Percentiles rank a stretch among this genome's conserved stretches.
Evolutionary conservation across 1,140 invertebrate genomes (phyloP).

Genomic region (Atopsyche davidsoni): DNA sequence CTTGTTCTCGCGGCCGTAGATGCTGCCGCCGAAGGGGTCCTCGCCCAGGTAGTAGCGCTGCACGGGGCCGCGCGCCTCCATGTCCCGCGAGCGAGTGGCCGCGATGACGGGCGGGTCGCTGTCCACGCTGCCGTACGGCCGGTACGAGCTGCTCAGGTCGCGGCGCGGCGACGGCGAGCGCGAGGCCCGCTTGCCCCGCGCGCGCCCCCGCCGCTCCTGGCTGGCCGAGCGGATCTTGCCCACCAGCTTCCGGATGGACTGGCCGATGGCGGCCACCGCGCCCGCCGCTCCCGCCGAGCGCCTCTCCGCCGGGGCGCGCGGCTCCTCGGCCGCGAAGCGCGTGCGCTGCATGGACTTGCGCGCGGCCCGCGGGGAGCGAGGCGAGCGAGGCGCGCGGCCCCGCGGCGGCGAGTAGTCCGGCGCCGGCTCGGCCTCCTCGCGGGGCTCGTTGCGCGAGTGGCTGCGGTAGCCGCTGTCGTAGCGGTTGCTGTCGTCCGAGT

Average conservation of each 20-base stretch:
- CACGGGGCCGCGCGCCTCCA: conserved; percentile 45
- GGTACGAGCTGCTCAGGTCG: conserved; percentile 45
- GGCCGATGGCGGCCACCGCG: conserved; percentile 59
- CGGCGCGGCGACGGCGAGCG: conserved; percentile 44
- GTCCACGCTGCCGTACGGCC: conserved; percentile 45
- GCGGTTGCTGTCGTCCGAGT: conserved; percentile 43
- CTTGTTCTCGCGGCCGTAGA: conserved; percentile 72
- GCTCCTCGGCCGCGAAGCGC: conserved; percentile 54
- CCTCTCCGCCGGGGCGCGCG: conserved; percentile 43
- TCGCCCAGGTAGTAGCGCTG: conserved; percentile 77
- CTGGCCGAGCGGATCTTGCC: conserved; percentile 71
- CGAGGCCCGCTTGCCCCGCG: conserved; percentile 47
- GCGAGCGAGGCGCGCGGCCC: conserved; percentile 44
- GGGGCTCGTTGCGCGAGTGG: conserved; percentile 45
- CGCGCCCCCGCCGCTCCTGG: conserved; percentile 60
- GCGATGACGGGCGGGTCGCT: conserved; percentile 38
- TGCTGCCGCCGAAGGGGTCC: conserved; percentile 73
- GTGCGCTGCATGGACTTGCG: conserved; percentile 61
- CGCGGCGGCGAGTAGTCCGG: conserved; percentile 65
- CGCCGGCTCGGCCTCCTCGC: conserved; percentile 47
- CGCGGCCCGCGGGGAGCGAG: conserved; percentile 42
- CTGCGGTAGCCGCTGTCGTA: conserved; percentile 51
- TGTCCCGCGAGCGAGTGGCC: conserved; percentile 17
- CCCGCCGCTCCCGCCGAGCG: conserved; percentile 51
- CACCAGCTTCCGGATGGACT: conserved; percentile 70